Conservation (phyloP, 2,113 vertebrate species). For the Xyliphius kryptos region DNA sequence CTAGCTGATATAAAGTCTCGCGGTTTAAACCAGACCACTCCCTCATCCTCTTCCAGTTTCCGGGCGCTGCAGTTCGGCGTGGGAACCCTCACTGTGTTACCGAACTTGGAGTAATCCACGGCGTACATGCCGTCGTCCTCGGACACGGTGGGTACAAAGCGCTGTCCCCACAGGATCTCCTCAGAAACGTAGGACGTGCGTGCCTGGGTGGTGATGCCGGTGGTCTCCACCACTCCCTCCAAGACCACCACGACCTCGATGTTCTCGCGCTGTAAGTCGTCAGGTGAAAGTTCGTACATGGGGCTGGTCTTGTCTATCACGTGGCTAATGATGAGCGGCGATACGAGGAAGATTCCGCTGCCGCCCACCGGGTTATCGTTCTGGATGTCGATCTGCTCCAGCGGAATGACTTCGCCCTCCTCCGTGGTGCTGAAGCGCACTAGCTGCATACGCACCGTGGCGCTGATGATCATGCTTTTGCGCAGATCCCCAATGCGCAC, state of each 20-base stretch:
- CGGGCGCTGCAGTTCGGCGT: constrained; percentile 82
- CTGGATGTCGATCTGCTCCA: constrained; percentile 92
- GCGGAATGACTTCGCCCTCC: constrained; percentile 87
- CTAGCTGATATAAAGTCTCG: too few relatives aligned
- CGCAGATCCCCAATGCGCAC: constrained; percentile 87
- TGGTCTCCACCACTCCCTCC: constrained; percentile 96
- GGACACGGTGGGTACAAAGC: constrained; percentile 84
- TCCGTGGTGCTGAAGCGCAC: constrained; percentile 75
- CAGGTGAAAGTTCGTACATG: constrained; percentile 77
- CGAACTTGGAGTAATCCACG: constrained; percentile 97
- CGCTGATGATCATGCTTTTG: constrained; percentile 98
- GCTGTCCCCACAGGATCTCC: constrained; percentile 94
- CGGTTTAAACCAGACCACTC: constrained; percentile 64
- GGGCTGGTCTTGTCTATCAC: constrained; percentile 86
- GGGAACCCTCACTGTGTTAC: constrained; percentile 81
- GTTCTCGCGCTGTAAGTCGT: constrained; percentile 75
- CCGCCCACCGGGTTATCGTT: constrained; percentile 88
- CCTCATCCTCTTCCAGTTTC: constrained; percentile 73
- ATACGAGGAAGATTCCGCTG: constrained; percentile 90
- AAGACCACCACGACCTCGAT: constrained; percentile 88
- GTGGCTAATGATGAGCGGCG: constrained; percentile 89
- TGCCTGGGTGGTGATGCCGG: constrained; percentile 95
- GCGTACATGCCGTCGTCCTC: constrained; percentile 92
- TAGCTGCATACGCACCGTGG: constrained; percentile 93
- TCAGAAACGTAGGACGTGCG: constrained; percentile 91